Evolutionary conservation across 2,113 vertebrate species (phyloP).

Genomic region (Ctenodactylus gundi): DNA sequence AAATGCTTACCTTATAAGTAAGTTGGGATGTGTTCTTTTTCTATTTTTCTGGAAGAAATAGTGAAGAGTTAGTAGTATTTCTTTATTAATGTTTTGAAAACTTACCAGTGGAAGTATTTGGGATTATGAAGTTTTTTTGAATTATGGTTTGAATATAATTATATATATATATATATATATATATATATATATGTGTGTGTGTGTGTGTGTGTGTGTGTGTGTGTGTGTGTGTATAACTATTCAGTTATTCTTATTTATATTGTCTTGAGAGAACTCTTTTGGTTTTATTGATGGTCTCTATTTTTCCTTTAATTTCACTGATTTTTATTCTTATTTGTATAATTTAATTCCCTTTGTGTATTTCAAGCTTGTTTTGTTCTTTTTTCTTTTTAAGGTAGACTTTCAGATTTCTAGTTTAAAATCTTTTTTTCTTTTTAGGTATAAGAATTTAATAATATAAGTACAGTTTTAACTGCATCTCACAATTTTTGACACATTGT

Average conservation of each 20-base stretch:
- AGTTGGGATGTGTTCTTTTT: neutral
- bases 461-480: neutral
- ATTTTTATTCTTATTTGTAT: neutral
- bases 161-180: too few species aligned
- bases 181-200: too few species aligned
- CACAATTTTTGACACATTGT: neutral
- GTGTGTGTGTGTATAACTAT: too few species aligned
- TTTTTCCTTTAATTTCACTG: neutral
- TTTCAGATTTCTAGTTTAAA: neutral
- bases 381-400: neutral
- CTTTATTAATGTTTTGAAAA: neutral
- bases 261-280: neutral
- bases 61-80: neutral
- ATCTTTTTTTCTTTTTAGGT: neutral
- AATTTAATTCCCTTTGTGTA: neutral
- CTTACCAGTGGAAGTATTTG: neutral
- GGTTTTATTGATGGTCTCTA: neutral
- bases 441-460: neutral
- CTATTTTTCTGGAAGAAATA: neutral
- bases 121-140: neutral
- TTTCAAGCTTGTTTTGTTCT: neutral
- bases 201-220: too few species aligned
- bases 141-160: neutral
- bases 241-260: neutral
- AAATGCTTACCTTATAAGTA: neutral